Evolutionary conservation across 2,888 invertebrate species (phyloP), one percentile per base, ranked within the genome.

Genomic region (Thymelicus sylvestris): DNA sequence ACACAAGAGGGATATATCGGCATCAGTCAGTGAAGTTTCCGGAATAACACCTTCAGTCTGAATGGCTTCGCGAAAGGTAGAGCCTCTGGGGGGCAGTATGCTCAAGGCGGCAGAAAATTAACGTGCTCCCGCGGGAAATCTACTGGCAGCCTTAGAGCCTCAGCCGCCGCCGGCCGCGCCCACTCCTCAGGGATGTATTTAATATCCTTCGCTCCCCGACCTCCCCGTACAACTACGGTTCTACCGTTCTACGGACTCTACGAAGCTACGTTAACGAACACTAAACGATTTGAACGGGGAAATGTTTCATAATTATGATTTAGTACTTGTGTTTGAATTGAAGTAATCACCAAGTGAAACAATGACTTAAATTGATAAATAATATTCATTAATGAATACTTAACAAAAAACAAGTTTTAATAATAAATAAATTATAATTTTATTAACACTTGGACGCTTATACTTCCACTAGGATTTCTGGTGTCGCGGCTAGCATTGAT

Each of bases 61-160:
- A 92, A 92, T 89, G 89, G 91, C 86, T 91, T 83, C 89, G 88
- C 87, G 92, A 93, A 92, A 94, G 94, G 94, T 93, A 93, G 91
- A 85, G 86, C 84, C 92, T 93, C 95, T 94, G 77, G 95, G 91
- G 95, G 92, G 95, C 94, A 95, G 93, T 96, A 95, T 95, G 95
- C 95, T 95, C 95, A 95, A 95, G 95, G 95, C 95, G 95, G 95
- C 95, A 95, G 95, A 96, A 96, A 96, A 96, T 96, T 95, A 95
- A 95, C 95, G 95, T 94, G 94, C 93, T 86, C 95, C 93, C 95
- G 79, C 81, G 95, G 95, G 95, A 95, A 95, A 95, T 95, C 95
- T 95, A 94, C 92, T 91, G 89, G 84, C 94, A 93, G 94, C 92
- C 91, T 94, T 89, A 89, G 91, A 87, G 91, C 86, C 84, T 80